phyloP scores from a whole-genome alignment of 2,888 invertebrate genomes.

The Micropterix aruncella region DNA sequence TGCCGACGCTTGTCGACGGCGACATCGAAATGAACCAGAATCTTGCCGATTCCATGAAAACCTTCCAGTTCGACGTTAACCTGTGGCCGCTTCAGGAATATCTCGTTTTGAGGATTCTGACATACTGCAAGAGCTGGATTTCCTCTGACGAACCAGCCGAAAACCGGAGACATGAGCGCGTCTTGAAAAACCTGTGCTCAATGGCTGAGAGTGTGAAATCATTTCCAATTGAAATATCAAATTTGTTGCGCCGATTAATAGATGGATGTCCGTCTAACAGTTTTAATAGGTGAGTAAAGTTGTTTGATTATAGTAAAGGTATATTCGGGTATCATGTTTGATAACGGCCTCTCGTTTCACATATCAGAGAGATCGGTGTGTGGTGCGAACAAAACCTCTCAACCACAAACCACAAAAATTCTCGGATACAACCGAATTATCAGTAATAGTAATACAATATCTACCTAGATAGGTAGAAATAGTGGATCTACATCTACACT shows the following conservation, averaged over 20 bases:
- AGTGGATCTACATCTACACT: too few relatives aligned
- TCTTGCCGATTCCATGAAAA: background rate
- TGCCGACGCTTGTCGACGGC: slow-evolving; percentile 5
- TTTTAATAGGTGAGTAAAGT: background rate
- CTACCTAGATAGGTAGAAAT: too few relatives aligned
- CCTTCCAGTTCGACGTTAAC: background rate
- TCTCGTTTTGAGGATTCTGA: background rate
- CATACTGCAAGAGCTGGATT: background rate
- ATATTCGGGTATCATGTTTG: too few relatives aligned
- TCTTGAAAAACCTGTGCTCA: background rate
- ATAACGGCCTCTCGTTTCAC: too few relatives aligned
- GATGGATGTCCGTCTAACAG: background rate
- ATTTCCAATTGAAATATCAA: background rate
- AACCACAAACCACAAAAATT: too few relatives aligned
- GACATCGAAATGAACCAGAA: slow-evolving; percentile 15
- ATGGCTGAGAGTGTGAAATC: background rate
- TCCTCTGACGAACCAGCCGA: background rate
- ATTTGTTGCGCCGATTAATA: background rate
- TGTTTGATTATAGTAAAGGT: background rate
- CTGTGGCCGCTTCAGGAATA: background rate
- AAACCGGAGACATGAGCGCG: background rate
- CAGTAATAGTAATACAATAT: too few relatives aligned
- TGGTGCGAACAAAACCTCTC: too few relatives aligned
- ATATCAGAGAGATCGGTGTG: too few relatives aligned
- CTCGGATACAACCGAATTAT: too few relatives aligned